A percentile compares a stretch with the other conserved stretches of the same genome.
Conservation (phyloP, 2,888 invertebrate species). For the Bugula neritina region DNA sequence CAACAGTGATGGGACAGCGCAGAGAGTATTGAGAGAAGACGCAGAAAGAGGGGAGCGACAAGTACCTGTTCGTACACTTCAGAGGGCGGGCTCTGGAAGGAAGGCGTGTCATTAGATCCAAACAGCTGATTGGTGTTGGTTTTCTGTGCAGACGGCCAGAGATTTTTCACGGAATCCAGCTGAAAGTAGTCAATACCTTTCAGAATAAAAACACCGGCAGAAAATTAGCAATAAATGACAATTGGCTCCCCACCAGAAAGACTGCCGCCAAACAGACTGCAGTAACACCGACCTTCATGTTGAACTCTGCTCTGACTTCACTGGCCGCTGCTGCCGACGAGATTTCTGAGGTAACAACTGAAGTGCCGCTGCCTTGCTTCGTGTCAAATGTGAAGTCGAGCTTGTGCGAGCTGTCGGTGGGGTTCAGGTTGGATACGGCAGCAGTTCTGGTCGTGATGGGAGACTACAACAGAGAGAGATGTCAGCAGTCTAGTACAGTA, state of each 20-base stretch:
- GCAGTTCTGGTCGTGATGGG: not conserved
- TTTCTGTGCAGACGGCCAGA: not conserved
- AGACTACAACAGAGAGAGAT: not conserved
- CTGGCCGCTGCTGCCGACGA: not conserved
- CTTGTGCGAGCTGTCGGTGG: slow-evolving; percentile 61
- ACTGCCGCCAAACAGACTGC: too few species aligned
- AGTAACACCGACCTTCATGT: not conserved
- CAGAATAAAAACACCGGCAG: too few species aligned
- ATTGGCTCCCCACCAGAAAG: too few species aligned
- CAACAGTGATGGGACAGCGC: not conserved
- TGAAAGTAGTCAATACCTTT: not conserved
- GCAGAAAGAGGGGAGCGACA: not conserved
- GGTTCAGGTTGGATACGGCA: not conserved
- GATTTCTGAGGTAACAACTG: not conserved
- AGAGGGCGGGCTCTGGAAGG: not conserved
- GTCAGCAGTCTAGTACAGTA: too few species aligned
- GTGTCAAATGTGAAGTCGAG: slow-evolving; percentile 84
- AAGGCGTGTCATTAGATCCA: not conserved
- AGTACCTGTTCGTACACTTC: slow-evolving; percentile 11
- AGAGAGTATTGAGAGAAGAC: not conserved
- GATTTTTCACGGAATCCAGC: not conserved
- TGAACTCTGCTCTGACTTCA: not conserved
- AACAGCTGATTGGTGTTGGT: not conserved
- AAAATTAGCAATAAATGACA: too few species aligned
- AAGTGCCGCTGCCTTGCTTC: slow-evolving; percentile 53